phyloP scores from a whole-genome alignment of 2,888 invertebrate species.

The Rhodophaea formosa region DNA sequence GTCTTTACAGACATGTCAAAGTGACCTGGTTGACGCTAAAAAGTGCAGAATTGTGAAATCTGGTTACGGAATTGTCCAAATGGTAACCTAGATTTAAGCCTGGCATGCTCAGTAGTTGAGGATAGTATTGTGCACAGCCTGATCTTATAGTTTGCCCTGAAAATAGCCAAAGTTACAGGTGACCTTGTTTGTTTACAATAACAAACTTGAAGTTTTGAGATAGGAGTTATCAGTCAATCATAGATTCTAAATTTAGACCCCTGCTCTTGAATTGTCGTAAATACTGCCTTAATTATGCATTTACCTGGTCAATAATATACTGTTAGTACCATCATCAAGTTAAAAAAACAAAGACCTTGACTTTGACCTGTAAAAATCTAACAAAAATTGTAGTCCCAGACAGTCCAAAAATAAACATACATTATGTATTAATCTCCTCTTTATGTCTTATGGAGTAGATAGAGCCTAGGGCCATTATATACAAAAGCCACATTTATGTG shows the following conservation, averaged over 20 bases:
- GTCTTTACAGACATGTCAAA: conserved; percentile 16
- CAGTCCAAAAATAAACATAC: too few species aligned
- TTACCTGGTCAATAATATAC: neutral
- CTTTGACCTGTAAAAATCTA: too few species aligned
- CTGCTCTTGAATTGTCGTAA: neutral
- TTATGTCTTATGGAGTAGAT: too few species aligned
- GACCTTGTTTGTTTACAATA: conserved; percentile 11
- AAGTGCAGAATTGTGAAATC: conserved; percentile 29
- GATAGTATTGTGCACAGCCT: neutral
- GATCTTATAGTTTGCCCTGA: neutral
- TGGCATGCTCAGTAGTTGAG: conserved; percentile 6
- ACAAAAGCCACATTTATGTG: too few species aligned
- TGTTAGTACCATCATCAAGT: too few species aligned
- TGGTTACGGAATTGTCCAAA: conserved; percentile 34
- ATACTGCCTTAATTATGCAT: neutral
- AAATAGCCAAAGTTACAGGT: neutral
- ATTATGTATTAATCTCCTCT: too few species aligned
- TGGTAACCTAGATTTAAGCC: conserved; percentile 34
- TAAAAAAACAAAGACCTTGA: too few species aligned
- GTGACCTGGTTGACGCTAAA: conserved; percentile 16
- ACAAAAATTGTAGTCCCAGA: too few species aligned
- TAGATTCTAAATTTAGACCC: neutral
- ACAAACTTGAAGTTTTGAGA: conserved; percentile 1
- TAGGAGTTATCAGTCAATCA: neutral
- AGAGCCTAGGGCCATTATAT: too few species aligned